These are phyloP conservation scores for Criorhina ranunculi DNA, from an alignment of 2,888 invertebrate genomes.

Conservation along the genomic window DNA sequence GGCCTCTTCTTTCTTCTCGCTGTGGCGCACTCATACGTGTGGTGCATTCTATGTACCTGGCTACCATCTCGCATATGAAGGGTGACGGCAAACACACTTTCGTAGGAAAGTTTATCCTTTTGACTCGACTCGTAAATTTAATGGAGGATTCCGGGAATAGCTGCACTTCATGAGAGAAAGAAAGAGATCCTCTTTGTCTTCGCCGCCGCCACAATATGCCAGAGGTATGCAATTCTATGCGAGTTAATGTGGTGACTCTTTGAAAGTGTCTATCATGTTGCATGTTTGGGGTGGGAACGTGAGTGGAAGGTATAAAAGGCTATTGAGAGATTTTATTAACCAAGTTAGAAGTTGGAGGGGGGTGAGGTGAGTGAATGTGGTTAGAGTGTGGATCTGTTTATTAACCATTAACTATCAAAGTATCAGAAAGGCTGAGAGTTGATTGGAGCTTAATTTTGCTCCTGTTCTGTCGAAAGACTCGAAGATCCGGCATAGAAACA, in stretches of 20 bases:
- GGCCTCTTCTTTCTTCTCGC: constrained; percentile 10
- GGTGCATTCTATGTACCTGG: constrained; percentile 47
- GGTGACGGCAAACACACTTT: constrained; percentile 46
- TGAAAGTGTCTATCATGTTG: background rate
- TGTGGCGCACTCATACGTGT: constrained; percentile 15
- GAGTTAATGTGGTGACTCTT: constrained; percentile 50
- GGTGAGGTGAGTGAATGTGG: too few species aligned
- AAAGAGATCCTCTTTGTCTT: constrained; percentile 36
- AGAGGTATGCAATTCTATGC: constrained; percentile 41
- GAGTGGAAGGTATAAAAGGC: background rate
- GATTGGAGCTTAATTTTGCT: too few species aligned
- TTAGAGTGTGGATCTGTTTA: constrained; percentile 10
- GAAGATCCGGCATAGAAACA: too few species aligned
- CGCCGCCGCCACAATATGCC: constrained; percentile 42
- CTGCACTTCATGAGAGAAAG: constrained; percentile 64
- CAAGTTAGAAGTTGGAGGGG: constrained; percentile 20
- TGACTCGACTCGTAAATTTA: constrained; percentile 65
- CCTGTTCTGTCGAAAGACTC: too few species aligned
- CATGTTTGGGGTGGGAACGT: background rate
- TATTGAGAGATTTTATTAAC: constrained; percentile 43
- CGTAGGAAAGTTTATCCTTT: constrained; percentile 63
- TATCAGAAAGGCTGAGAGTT: background rate
- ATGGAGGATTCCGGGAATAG: constrained; percentile 69
- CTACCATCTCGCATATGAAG: constrained; percentile 23
- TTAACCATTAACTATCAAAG: constrained; percentile 35